Evolutionary conservation across 2,888 invertebrate genomes (phyloP), one percentile per base, ranked within the genome.

Genomic region (Phlogophora meticulosa): DNA sequence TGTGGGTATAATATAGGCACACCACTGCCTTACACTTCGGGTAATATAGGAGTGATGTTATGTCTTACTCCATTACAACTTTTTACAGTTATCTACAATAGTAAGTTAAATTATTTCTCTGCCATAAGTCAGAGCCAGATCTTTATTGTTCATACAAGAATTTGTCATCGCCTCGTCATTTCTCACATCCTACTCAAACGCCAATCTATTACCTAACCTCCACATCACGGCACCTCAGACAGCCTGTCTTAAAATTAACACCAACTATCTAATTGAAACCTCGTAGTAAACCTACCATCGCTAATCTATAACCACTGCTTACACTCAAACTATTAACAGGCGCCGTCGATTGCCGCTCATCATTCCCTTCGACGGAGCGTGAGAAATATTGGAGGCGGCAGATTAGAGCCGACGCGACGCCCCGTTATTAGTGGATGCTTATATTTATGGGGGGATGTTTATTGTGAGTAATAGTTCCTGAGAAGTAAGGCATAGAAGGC

Each of bases 321-420:
- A 32, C 42, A 7, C 20, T 43, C 4, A 49, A 73, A 62, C 59
- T 67, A 66, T 67, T 73, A 75, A 17, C 43, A 10, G 34, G 63
- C 55, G 51, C 51, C 59, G 55, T 61, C 60, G 63, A 67, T 68
- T 56, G 45, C 9, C 24, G 34, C 45, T 73, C 76, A 81, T 81
- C 76, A 81, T 81, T 43, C 48, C 72, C 72, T 68, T 70, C 80
- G 76, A 17, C 61, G 74, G 67, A 81, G 81, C 81, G 81, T 64
- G 80, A 61, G 62, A 22, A 58, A 36, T 42, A 46, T 48, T 64
- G 55, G 24, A 53, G 48, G 36, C 46, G 53, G 49, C 22, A 74
- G 79, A 79, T 79, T 76, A 78, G 17, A 51, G 43, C 53, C 38
- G 36, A n/a, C n/a, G 13, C 63, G 52, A 17, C 17, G 36, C 34